Evolutionary conservation across 2,113 vertebrate species (phyloP).

Genomic region (Xiphophorus couchianus): DNA sequence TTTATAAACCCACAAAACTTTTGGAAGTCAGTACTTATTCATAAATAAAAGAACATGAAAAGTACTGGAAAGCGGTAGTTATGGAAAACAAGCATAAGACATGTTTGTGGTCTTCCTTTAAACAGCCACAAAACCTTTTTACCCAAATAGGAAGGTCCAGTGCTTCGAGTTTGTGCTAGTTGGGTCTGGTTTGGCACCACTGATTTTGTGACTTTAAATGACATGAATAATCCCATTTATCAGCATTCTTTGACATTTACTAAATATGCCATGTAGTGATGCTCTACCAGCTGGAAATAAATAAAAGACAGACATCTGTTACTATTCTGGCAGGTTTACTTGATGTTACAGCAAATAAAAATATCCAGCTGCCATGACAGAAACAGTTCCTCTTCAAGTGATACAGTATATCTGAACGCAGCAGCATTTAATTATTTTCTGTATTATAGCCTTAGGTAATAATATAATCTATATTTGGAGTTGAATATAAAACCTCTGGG

Average conservation of each 20-base stretch:
- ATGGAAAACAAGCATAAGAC: not conserved
- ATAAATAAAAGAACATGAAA: not conserved
- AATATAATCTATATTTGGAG: not conserved
- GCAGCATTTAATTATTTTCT: slow-evolving; percentile 38
- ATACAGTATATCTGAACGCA: slow-evolving; percentile 10
- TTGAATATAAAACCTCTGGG: slow-evolving; percentile 34
- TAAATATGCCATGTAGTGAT: not conserved
- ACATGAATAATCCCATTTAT: not conserved
- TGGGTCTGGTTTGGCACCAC: not conserved
- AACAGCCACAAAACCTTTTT: no score
- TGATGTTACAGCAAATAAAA: slow-evolving; percentile 49
- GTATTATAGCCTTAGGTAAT: slow-evolving; percentile 39
- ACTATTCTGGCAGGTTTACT: slow-evolving; percentile 76
- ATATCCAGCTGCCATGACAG: slow-evolving; percentile 45
- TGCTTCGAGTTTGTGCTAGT: not conserved
- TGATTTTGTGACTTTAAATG: not conserved
- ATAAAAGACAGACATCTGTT: slow-evolving; percentile 24
- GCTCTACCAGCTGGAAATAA: not conserved
- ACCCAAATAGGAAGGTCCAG: not conserved
- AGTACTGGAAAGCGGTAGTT: not conserved
- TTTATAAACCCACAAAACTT: not conserved
- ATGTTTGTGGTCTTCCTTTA: no score
- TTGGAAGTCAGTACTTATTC: not conserved
- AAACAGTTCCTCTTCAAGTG: slow-evolving; percentile 27
- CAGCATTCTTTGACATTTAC: not conserved